Conservation (phyloP, 1,140 invertebrate species). For the Formica exsecta region DNA sequence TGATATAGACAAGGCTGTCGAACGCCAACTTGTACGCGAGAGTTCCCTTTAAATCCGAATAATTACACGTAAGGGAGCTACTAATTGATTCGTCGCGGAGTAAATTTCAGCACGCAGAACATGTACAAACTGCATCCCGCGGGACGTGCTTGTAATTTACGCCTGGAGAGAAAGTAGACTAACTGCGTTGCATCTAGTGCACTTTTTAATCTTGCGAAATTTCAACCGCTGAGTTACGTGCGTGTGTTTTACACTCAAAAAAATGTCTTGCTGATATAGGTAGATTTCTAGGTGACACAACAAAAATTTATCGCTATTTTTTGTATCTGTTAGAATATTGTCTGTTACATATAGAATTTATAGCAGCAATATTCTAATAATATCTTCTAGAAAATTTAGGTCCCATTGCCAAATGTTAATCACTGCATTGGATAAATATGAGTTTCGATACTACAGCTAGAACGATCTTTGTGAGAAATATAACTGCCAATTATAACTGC, state of each 20-base stretch:
- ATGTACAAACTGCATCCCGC: slow-evolving; percentile 29
- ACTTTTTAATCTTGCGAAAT: slow-evolving; percentile 16
- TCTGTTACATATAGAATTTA: no score
- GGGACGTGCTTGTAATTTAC: slow-evolving; percentile 53
- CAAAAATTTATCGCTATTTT: no score
- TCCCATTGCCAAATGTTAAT: no score
- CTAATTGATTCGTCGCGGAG: slow-evolving; percentile 57
- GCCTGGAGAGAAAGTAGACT: slow-evolving; percentile 40
- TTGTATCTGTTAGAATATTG: no score
- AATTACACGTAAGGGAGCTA: slow-evolving; percentile 41
- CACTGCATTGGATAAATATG: no score
- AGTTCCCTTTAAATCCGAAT: slow-evolving; percentile 21
- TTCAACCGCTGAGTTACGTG: not conserved
- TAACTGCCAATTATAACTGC: no score
- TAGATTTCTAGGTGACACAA: no score
- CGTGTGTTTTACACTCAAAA: slow-evolving; percentile 9
- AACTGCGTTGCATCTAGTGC: not conserved
- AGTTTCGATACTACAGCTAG: no score
- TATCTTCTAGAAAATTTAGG: no score
- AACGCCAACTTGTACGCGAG: not conserved
- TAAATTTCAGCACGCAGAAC: not conserved
- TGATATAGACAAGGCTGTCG: slow-evolving; percentile 10
- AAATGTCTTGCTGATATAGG: no score
- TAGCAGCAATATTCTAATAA: no score
- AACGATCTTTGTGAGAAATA: no score